phyloP scores from a whole-genome alignment of 2,888 invertebrate genomes.

The Caprella mutica region DNA sequence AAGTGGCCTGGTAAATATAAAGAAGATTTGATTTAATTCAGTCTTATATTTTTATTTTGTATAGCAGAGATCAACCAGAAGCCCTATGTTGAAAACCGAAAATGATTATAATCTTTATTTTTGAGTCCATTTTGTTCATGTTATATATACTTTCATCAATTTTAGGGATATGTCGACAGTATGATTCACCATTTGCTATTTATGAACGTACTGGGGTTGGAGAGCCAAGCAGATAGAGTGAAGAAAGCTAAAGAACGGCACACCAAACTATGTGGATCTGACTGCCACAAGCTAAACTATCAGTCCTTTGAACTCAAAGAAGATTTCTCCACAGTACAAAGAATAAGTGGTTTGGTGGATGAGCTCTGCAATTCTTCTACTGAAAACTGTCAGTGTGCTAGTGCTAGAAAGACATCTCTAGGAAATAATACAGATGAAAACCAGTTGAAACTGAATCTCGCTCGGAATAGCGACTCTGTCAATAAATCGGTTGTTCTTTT shows the following conservation, averaged over 20 bases:
- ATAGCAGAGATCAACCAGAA: no score
- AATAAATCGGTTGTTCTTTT: conserved; percentile 9
- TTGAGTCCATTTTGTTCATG: no score
- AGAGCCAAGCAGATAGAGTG: conserved; percentile 14
- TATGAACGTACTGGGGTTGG: conserved; percentile 16
- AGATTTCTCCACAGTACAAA: conserved; percentile 5
- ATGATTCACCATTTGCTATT: conserved; percentile 15
- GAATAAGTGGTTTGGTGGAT: conserved; percentile 3
- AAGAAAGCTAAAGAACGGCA: conserved; percentile 17
- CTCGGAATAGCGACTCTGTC: not conserved
- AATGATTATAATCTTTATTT: no score
- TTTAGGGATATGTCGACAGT: conserved; percentile 27
- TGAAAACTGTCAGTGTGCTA: not conserved
- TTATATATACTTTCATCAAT: no score
- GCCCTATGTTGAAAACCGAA: no score
- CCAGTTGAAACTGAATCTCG: no score
- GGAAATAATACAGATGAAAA: no score
- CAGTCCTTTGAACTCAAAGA: conserved; percentile 14
- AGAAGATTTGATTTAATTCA: no score
- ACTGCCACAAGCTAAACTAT: conserved; percentile 12
- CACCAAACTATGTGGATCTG: not conserved
- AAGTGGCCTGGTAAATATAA: no score
- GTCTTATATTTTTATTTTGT: no score
- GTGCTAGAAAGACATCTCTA: no score
- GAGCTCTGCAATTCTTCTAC: conserved; percentile 7